Conservation (phyloP, 1,140 invertebrate species). For the Leptonema lineaticorne region DNA sequence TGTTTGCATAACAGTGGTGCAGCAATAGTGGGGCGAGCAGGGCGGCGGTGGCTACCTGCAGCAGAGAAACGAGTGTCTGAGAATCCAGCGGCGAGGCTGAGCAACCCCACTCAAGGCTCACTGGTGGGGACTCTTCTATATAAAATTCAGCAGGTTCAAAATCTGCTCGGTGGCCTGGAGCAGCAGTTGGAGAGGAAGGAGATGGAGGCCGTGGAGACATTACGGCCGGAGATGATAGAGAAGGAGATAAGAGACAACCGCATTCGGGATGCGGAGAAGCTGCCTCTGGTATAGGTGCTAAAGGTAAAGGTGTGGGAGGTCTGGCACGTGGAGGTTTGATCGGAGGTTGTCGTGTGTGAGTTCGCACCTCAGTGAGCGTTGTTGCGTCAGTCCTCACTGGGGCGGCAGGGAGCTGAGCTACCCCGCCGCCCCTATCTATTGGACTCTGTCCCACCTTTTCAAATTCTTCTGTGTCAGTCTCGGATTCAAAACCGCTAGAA, state of each 20-base stretch:
- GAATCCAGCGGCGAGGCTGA: conserved; percentile 44
- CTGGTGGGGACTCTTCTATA: conserved; percentile 80
- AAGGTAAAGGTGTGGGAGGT: conserved; percentile 44
- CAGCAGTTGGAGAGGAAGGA: conserved; percentile 42
- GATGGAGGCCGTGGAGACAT: conserved; percentile 44
- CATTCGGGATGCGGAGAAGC: conserved; percentile 15
- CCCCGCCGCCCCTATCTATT: conserved; percentile 51
- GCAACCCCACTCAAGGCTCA: conserved; percentile 66
- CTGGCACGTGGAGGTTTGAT: conserved; percentile 47
- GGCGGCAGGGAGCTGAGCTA: conserved; percentile 19
- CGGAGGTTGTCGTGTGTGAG: conserved; percentile 42
- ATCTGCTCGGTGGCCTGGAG: conserved; percentile 55
- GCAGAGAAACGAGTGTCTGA: conserved; percentile 61
- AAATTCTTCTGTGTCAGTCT: conserved; percentile 81
- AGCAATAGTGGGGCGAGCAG: conserved; percentile 29
- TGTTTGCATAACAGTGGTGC: conserved; percentile 10
- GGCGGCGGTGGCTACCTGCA: conserved; percentile 58
- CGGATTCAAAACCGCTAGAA: conserved; percentile 71
- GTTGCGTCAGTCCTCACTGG: conserved; percentile 43
- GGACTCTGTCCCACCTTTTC: conserved; percentile 71
- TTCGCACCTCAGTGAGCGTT: conserved; percentile 49
- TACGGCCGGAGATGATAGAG: conserved; percentile 45
- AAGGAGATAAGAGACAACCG: conserved; percentile 40
- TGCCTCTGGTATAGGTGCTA: conserved; percentile 37
- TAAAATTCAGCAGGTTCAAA: conserved; percentile 81